Evolutionary conservation across 35 echinoderm and acorn worm species (phyloP).

Genomic region (Apostichopus parvimensis): DNA sequence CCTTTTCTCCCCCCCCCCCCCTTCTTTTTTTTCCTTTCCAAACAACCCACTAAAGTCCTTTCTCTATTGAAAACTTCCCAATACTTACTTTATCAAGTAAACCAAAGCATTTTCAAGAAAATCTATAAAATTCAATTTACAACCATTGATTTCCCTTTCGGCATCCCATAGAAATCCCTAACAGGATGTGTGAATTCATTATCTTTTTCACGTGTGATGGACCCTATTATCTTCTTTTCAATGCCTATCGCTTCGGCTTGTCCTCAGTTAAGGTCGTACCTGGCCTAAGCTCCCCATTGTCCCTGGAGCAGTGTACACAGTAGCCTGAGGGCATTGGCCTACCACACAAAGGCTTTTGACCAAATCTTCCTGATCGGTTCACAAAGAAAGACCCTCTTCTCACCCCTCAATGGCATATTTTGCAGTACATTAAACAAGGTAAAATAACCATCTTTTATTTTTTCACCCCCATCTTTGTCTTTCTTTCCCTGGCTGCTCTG

Average conservation of each 20-base stretch:
- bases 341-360: slow-evolving; percentile 25
- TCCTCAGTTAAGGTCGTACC: slow-evolving; percentile 46
- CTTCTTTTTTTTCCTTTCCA: not conserved
- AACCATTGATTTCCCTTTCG: slow-evolving; percentile 30
- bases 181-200: slow-evolving; percentile 49
- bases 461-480: not conserved
- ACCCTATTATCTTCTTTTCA: slow-evolving; percentile 33
- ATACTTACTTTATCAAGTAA: not conserved
- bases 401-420: slow-evolving; percentile 33
- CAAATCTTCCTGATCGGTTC: not conserved
- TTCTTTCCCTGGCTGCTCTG: not conserved
- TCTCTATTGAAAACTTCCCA: not conserved
- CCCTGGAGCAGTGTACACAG: slow-evolving; percentile 29
- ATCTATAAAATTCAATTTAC: slow-evolving; percentile 10
- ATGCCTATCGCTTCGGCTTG: slow-evolving; percentile 3
- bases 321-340: slow-evolving; percentile 33
- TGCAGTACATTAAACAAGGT: slow-evolving; percentile 51
- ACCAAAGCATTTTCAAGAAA: not conserved
- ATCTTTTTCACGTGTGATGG: slow-evolving; percentile 35
- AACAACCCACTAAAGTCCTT: no score
- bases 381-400: slow-evolving; percentile 42
- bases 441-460: slow-evolving; percentile 32
- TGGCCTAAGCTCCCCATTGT: slow-evolving; percentile 36
- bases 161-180: slow-evolving; percentile 3
- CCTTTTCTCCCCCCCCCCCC: not conserved